phyloP scores from a whole-genome alignment of 2,888 invertebrate species.

The Apodemia mormo region DNA sequence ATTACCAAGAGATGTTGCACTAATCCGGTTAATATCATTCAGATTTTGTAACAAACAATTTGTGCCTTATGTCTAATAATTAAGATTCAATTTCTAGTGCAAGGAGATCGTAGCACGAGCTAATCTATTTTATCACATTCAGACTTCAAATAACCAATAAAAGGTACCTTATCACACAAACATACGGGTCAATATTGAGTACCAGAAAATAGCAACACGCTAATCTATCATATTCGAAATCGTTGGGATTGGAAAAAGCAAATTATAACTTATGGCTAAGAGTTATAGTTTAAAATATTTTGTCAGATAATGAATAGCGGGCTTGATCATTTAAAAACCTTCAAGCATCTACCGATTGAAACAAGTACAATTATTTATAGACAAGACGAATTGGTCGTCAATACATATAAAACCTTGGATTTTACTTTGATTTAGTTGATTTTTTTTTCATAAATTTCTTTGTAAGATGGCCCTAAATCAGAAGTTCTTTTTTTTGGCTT shows the following conservation, averaged over 20 bases:
- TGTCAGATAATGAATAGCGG: not conserved
- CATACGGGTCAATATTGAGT: not conserved
- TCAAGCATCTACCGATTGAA: too few relatives aligned
- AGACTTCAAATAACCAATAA: not conserved
- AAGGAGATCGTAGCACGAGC: not conserved
- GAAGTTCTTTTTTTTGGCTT: too few relatives aligned
- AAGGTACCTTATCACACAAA: not conserved
- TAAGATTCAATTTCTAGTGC: conserved; percentile 4
- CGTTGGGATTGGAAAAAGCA: not conserved
- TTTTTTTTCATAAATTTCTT: too few relatives aligned
- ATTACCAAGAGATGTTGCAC: not conserved
- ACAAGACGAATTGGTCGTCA: not conserved
- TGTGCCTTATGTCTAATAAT: not conserved
- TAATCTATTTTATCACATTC: not conserved
- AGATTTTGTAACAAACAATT: not conserved
- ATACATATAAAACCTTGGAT: too few relatives aligned
- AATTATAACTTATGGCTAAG: not conserved
- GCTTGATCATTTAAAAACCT: not conserved
- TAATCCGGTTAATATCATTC: not conserved
- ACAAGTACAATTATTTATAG: not conserved
- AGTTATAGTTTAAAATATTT: not conserved
- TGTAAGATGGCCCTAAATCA: too few relatives aligned
- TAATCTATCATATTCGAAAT: not conserved
- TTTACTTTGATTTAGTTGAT: too few relatives aligned
- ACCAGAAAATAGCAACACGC: not conserved